Evolutionary conservation across 1,140 invertebrate species (phyloP).

Genomic region (Euwallacea fornicatus): DNA sequence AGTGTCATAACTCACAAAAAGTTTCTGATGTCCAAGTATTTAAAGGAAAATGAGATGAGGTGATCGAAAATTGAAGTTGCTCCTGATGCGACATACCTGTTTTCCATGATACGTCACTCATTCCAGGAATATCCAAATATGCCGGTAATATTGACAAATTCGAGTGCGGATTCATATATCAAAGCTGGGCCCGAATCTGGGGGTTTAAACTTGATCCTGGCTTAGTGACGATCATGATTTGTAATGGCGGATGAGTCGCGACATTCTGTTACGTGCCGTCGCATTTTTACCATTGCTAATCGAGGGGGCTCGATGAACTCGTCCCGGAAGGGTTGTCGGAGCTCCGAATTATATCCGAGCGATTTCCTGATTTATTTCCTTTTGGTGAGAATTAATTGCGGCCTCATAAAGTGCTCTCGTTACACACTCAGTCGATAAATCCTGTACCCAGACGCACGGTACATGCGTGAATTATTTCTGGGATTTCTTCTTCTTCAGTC

Average conservation of each 20-base stretch:
- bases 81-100: too few relatives aligned
- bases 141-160: too few relatives aligned
- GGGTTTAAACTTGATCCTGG: slow-evolving; percentile 25
- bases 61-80: too few relatives aligned
- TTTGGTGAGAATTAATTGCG: slow-evolving; percentile 20
- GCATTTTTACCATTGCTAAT: slow-evolving; percentile 37
- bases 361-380: slow-evolving; percentile 18
- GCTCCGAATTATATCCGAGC: slow-evolving; percentile 7
- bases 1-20: too few relatives aligned
- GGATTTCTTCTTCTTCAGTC: slow-evolving; percentile 14
- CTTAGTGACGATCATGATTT: slow-evolving; percentile 34
- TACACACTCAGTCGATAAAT: too few relatives aligned
- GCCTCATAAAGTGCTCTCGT: background rate
- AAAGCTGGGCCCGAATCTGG: slow-evolving; percentile 6
- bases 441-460: too few relatives aligned
- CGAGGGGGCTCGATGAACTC: slow-evolving; percentile 23
- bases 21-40: too few relatives aligned
- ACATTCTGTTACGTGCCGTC: slow-evolving; percentile 26
- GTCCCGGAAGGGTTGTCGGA: slow-evolving; percentile 1
- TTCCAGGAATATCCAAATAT: too few relatives aligned
- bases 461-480: slow-evolving; percentile 8
- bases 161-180: slow-evolving; percentile 13
- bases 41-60: too few relatives aligned
- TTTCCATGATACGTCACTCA: too few relatives aligned
- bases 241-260: slow-evolving; percentile 28